phyloP scores from a whole-genome alignment of 2,113 vertebrate genomes.

The Pygoscelis adeliae region DNA sequence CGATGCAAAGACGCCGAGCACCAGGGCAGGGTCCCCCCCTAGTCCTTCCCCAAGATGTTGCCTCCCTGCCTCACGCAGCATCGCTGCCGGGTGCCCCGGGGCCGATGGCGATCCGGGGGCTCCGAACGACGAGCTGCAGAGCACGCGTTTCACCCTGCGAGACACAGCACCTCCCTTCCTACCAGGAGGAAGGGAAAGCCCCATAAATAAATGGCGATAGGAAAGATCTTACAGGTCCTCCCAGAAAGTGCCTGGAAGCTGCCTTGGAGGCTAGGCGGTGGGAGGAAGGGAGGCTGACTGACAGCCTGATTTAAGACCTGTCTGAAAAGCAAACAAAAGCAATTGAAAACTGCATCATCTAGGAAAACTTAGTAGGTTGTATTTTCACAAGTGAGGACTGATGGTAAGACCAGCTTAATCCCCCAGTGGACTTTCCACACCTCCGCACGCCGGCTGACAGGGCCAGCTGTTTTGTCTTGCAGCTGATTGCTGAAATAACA shows the following conservation, averaged over 20 bases:
- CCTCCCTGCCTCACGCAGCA: too few species aligned
- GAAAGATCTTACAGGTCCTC: neutral
- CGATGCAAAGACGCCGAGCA: fast-evolving
- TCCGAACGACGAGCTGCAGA: neutral
- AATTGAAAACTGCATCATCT: conserved; percentile 62
- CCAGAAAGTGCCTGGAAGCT: conserved; percentile 12
- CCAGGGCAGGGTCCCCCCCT: neutral
- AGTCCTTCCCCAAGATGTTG: fast-evolving
- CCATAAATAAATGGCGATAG: neutral
- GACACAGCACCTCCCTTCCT: neutral
- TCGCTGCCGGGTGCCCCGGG: fast-evolving
- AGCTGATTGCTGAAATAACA: conserved; percentile 42
- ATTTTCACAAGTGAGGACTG: conserved; percentile 70
- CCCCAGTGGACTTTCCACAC: conserved; percentile 55
- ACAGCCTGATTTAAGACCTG: conserved; percentile 67
- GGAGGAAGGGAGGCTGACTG: neutral
- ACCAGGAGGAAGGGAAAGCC: neutral
- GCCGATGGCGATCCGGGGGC: fast-evolving
- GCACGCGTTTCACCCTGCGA: fast-evolving
- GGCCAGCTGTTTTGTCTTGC: conserved; percentile 66
- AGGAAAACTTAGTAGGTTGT: conserved; percentile 64
- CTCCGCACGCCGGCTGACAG: neutral
- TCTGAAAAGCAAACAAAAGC: conserved; percentile 66
- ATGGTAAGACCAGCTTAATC: conserved; percentile 62
- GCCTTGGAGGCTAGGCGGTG: neutral